Base-by-base conservation (phyloP, 2,888 invertebrate genomes). In the Dusona sp. region DNA sequence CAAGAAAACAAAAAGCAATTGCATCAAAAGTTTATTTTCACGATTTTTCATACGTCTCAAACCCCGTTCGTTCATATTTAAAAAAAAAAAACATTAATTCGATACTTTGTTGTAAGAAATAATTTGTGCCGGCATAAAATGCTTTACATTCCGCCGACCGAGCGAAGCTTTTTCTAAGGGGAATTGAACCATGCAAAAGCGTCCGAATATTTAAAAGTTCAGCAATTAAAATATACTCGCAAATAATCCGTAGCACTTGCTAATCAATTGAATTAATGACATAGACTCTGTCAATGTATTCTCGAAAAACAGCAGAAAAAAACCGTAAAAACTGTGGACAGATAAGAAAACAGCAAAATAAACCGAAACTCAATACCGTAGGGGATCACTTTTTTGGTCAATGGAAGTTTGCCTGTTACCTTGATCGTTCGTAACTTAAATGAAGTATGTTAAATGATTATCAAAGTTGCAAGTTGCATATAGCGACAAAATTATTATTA, bases 331-430 rank as follows among this genome's bases (percentile, higher is more conserved):
- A 45, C 87, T 88, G 87, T 84, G 85, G 86, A 86, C 84, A 79
- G 51, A 85, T 81, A 68, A 22, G 68, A 68, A 72, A 81, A 51
- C 19, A 33, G 36, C 25, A 57, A 81, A 68, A 22, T 45, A 75
- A 57, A 61, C 48, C 72, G 83, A 80, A 64, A 80, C 80, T 67
- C 72, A 54, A 78, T 79, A 70, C 83, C 74, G 70, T 90, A 91
- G 90, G 88, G 90, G 90, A 90, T 91, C 89, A 89, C 88, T 90
- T 90, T 84, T 85, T 90, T 90, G 90, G 90, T 90, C 89, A 90
- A 89, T 90, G 91, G 87, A 91, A 89, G 90, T 92, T 92, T 91
- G 89, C 89, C 89, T 91, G 91, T 92, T 92, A 90, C 88, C 86
- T 90, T 87, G 87, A 90, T 91, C 89, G 89, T 91, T 87, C 85